A percentile compares a stretch with the other conserved stretches of the same genome.
These are phyloP conservation scores for Perodicticus potto DNA, from an alignment of 2,797 vertebrate species.

Conservation along the genomic window DNA sequence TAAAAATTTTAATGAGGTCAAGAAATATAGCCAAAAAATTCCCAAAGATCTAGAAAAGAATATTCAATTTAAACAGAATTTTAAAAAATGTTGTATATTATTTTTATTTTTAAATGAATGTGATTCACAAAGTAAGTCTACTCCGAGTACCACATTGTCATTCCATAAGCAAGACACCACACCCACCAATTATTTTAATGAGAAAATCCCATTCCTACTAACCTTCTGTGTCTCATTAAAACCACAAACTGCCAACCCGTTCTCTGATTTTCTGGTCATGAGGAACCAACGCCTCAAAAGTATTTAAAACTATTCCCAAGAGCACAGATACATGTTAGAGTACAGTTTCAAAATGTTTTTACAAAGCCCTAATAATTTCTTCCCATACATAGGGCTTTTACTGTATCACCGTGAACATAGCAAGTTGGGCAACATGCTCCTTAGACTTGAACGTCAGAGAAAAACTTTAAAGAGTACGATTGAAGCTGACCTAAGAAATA, in stretches of 20 bases:
- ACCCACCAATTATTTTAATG: background rate
- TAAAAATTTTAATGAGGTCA: background rate
- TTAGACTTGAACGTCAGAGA: background rate
- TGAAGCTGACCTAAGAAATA: background rate
- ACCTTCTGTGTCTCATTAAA: constrained; percentile 21
- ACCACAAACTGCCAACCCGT: background rate
- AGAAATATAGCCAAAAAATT: constrained; percentile 11
- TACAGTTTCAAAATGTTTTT: background rate
- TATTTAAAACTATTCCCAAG: constrained; percentile 40
- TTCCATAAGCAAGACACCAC: background rate
- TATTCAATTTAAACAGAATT: background rate
- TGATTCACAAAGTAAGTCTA: background rate
- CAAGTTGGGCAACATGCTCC: background rate
- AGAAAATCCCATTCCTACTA: constrained; percentile 1
- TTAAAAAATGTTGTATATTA: background rate
- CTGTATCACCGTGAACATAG: too few relatives aligned
- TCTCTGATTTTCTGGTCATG: background rate
- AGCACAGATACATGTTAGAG: background rate
- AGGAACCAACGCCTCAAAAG: background rate
- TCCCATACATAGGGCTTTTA: background rate
- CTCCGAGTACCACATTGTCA: background rate
- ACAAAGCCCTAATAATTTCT: background rate
- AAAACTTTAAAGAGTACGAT: background rate
- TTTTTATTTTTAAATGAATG: background rate
- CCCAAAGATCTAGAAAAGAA: background rate